Base-by-base conservation (phyloP, 1,140 invertebrate species). In the Amyelois transitella region DNA sequence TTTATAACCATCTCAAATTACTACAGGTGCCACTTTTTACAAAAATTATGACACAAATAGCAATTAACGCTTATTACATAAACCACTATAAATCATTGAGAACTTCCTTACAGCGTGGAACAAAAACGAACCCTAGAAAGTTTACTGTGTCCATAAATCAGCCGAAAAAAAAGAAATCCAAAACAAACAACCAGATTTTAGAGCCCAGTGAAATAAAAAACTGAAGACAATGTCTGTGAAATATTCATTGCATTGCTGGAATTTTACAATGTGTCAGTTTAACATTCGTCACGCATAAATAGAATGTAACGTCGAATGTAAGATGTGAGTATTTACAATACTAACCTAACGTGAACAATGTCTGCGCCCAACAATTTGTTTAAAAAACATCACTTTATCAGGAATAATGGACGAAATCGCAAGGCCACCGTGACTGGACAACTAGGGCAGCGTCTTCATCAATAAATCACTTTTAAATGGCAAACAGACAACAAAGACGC, bases 301-400 rank as follows among this genome's bases (percentile, higher is more conserved):
- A 58, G 72, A 72, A 72, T 68, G 64, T 68, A 70, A 53, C 18
- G 14, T 10, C 28, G 17, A 58, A 53, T 58, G 50, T 51, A 43
- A 17, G 53, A 45, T n/a, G n/a, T n/a, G 6, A 54, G 44, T 51
- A 62, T 20, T 49, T 12, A 64, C 55, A 69, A 69, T 64, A 62
- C n/a, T n/a, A 44, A 52, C 28, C 2, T 45, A 24, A 55, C 21
- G 45, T 18, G 20, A 55, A 78, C 72, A 74, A 73, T 72, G 58
- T 57, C 48, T 49, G 66, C 67, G 58, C 58, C 75, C 72, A 69
- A 78, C 68, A 65, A 79, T 72, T 80, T 82, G 75, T 80, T 82
- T 80, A 78, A 61, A 64, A 78, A 77, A 78, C 74, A 82, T 38
- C 21, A 58, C 55, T 66, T 65, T 77, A 66, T 66, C 55, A 52